Conservation (phyloP, 2,888 invertebrate genomes). For the Cepaea hortensis region DNA sequence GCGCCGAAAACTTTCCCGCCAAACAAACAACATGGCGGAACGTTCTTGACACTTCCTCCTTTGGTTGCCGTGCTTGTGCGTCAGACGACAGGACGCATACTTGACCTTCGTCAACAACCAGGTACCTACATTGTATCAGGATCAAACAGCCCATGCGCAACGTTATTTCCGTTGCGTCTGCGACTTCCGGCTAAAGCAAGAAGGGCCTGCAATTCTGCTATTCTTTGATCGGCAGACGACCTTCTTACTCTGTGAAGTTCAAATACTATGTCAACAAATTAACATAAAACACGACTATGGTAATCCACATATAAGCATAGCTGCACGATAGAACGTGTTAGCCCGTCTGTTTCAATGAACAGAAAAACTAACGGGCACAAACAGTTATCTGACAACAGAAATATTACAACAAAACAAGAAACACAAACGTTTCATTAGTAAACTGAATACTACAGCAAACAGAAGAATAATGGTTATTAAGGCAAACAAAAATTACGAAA, state of each 20-base stretch:
- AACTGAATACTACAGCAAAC: too few species aligned
- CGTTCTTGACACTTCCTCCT: background rate
- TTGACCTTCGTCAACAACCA: background rate
- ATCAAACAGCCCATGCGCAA: conserved; percentile 60
- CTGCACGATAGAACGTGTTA: background rate
- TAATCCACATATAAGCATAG: background rate
- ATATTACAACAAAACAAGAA: too few species aligned
- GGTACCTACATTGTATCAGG: conserved; percentile 58
- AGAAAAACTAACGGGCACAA: too few species aligned
- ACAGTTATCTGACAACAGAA: too few species aligned
- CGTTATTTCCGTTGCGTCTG: conserved; percentile 43
- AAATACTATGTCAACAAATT: background rate
- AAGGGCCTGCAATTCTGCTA: conserved; percentile 62
- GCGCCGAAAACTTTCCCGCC: background rate
- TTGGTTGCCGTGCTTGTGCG: background rate
- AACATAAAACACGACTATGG: background rate
- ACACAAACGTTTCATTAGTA: too few species aligned
- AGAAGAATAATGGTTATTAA: too few species aligned
- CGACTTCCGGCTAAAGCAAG: conserved; percentile 54
- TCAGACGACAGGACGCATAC: background rate
- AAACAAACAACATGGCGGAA: background rate
- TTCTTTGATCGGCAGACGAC: conserved; percentile 59
- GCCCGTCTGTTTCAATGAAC: background rate
- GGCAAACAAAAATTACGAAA: too few species aligned
- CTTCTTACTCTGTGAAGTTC: conserved; percentile 54